Evolutionary conservation across 2,113 vertebrate genomes (phyloP).

Genomic region (Chionomys nivalis): DNA sequence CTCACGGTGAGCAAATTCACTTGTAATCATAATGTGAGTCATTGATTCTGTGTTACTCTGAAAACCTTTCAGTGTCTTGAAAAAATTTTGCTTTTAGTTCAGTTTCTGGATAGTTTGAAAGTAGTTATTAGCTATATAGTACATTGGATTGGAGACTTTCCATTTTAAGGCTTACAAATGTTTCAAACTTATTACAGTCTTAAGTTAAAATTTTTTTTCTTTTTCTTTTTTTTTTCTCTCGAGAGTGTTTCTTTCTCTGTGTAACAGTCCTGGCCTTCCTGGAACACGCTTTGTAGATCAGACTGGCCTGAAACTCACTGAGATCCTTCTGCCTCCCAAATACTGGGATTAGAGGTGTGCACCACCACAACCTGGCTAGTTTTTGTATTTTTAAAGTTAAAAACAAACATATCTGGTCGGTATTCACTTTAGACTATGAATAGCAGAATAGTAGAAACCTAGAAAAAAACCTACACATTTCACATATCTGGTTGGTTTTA

Average conservation of each 20-base stretch:
- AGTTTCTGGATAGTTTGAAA: conserved; percentile 60
- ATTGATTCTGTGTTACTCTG: not conserved
- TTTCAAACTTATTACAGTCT: conserved; percentile 18
- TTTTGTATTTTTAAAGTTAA: not conserved
- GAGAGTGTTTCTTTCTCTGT: too few species aligned
- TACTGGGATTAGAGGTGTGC: too few species aligned
- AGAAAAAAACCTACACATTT: not conserved
- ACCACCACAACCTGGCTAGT: too few species aligned
- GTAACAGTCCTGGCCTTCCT: too few species aligned
- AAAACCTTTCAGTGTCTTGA: conserved; percentile 59
- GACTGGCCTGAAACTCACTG: too few species aligned
- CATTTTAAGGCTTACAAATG: conserved; percentile 11
- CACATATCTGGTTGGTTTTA: not conserved
- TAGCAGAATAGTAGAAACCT: conserved; percentile 14
- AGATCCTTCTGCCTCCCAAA: too few species aligned
- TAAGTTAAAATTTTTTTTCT: conserved; percentile 4
- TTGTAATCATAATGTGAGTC: conserved; percentile 15
- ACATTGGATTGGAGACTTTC: conserved; percentile 46
- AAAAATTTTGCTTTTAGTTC: conserved; percentile 50
- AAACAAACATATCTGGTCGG: not conserved
- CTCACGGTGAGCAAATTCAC: conserved; percentile 48
- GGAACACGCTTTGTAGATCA: too few species aligned
- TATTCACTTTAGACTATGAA: not conserved
- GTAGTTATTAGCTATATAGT: not conserved
- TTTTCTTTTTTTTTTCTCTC: not conserved